Evolutionary conservation across 2,888 invertebrate genomes (phyloP).

Genomic region (Aphidius colemani): DNA sequence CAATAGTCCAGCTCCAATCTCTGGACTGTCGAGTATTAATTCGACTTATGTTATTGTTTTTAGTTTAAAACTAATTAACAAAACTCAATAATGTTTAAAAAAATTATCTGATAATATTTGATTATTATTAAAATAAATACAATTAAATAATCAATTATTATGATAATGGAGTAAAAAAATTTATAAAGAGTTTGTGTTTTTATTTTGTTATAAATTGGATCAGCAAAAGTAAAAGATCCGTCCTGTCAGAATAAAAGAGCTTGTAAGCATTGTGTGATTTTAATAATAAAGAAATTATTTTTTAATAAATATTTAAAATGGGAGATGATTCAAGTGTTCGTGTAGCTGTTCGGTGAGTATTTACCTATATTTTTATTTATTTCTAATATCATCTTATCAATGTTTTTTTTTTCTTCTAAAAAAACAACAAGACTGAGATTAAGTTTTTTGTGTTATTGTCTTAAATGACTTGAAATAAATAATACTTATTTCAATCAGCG

Average conservation of each 20-base stretch:
- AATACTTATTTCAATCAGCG: slow-evolving; percentile 1
- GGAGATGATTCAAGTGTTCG: slow-evolving; percentile 59
- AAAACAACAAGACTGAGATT: not conserved
- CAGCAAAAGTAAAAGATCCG: not conserved
- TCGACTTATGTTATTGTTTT: too few species aligned
- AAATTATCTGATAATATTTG: too few species aligned
- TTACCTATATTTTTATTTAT: slow-evolving; percentile 16
- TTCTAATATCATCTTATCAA: not conserved
- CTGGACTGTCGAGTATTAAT: slow-evolving; percentile 9
- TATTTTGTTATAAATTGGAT: too few species aligned
- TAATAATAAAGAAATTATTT: slow-evolving; percentile 17
- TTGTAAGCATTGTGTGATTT: not conserved
- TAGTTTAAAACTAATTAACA: too few species aligned
- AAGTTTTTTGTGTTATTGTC: not conserved
- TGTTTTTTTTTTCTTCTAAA: not conserved
- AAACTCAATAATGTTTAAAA: too few species aligned
- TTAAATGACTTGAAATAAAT: too few species aligned
- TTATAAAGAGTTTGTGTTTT: not conserved
- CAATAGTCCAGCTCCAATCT: slow-evolving; percentile 13
- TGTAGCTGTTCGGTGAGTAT: slow-evolving; percentile 57
- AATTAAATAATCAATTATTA: slow-evolving; percentile 1
- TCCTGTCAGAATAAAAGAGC: slow-evolving; percentile 26
- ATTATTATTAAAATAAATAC: not conserved
- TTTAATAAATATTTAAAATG: slow-evolving; percentile 44
- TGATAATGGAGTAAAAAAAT: not conserved